Conservation (phyloP, 1,140 invertebrate genomes). For the Tenebrio molitor region DNA sequence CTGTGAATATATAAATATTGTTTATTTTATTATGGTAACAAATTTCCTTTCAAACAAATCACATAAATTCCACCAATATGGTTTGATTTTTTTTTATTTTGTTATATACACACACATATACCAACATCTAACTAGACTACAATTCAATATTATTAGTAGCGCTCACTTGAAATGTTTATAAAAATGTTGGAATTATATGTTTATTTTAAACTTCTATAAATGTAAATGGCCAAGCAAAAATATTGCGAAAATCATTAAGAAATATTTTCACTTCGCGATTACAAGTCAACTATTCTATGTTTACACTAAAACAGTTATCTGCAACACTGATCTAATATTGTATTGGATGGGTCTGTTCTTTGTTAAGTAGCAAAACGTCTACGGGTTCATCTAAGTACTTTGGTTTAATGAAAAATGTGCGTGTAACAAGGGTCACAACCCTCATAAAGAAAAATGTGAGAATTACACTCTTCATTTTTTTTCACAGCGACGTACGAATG, state of each 20-base stretch:
- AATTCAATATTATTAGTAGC: constrained; percentile 51
- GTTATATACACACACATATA: constrained; percentile 53
- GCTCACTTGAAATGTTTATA: constrained; percentile 46
- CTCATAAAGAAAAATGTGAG: not conserved
- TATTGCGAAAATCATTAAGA: not conserved
- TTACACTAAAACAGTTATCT: constrained; percentile 35
- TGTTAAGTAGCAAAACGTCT: constrained; percentile 22
- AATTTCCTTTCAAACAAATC: constrained; percentile 31
- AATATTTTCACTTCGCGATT: constrained; percentile 3
- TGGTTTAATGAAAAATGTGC: constrained; percentile 34
- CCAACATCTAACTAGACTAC: constrained; percentile 47
- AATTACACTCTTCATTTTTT: not conserved
- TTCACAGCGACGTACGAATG: not conserved
- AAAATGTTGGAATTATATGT: constrained; percentile 42
- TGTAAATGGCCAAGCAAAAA: constrained; percentile 16
- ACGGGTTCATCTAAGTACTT: constrained; percentile 31
- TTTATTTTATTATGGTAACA: constrained; percentile 6
- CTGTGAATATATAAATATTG: constrained; percentile 15
- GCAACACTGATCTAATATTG: constrained; percentile 32
- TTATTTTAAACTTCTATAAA: constrained; percentile 31
- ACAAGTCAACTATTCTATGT: constrained; percentile 31
- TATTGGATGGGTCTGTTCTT: constrained; percentile 32
- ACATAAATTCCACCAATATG: constrained; percentile 42
- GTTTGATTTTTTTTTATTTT: constrained; percentile 34
- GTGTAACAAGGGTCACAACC: constrained; percentile 2